Base-by-base conservation (phyloP, 1,140 invertebrate genomes). In the Drosophila subpulchrella region DNA sequence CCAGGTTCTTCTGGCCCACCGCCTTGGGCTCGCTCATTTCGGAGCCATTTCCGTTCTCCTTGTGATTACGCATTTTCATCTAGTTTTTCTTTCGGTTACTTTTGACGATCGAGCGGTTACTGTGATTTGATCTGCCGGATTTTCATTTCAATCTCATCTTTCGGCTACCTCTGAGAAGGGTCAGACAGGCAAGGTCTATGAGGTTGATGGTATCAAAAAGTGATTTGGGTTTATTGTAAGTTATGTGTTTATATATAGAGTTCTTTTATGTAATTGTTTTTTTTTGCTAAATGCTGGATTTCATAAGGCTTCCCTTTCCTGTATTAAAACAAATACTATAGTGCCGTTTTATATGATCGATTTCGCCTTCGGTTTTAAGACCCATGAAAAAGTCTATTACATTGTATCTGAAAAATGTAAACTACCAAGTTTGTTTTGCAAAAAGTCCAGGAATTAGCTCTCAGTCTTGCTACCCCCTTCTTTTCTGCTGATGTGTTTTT, bases 1-100 rank as follows among this genome's bases (percentile, higher is more conserved):
- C 66, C 50, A 57, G 6, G 46, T 50, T 71, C 38, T 61, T 61
- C 34, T 61, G 58, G 20, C 58, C 58, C n/a, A 27, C 57, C 4
- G 15, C 36, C 8, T 44, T 63, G 11, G 50, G 32, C n/a, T 70
- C 66, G 42, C 41, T 56, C 42, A 71, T 48, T n/a, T 74, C 81
- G 27, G 72, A 17, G 47, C 24, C 54, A 59, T 90, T 89, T 75
- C 84, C 84, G 81, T 84, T 89, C 77, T 89, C 84, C 77, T 89
- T 89, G 68, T 89, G 84, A 72, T 89, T 89, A 70, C 84, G 80
- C 85, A 89, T 89, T 89, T 89, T 89, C 78, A 89, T 80, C 78
- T 78, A 75, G 67, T 80, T 78, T 75, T 76, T 41, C 41, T 68
- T 53, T 70, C 54, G 48, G 30, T 68, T 60, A 44, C 42, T 71